phyloP scores from a whole-genome alignment of 2,113 vertebrate species.

The Archocentrus centrarchus region DNA sequence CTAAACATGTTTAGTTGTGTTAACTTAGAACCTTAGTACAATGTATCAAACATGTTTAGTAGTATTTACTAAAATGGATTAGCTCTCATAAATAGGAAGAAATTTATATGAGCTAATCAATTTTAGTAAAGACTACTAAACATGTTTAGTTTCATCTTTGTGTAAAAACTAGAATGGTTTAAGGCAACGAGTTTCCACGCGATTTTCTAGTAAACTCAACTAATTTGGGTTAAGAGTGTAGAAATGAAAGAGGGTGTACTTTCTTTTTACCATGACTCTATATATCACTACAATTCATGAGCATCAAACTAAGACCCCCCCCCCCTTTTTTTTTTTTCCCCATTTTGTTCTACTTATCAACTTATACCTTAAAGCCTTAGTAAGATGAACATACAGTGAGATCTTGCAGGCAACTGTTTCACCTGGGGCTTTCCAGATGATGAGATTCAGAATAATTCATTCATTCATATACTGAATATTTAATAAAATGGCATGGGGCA shows the following conservation, averaged over 20 bases:
- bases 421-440: constrained; percentile 30
- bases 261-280: not conserved
- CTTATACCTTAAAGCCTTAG: constrained; percentile 8
- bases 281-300: not conserved
- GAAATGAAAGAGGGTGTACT: not conserved
- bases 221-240: too few species aligned
- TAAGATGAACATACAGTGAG: not conserved
- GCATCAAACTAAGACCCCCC: not conserved
- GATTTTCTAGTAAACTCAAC: too few species aligned
- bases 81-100: too few species aligned
- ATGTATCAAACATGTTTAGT: too few species aligned
- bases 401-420: constrained; percentile 24
- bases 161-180: too few species aligned
- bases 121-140: too few species aligned
- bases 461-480: constrained; percentile 41
- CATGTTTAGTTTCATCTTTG: too few species aligned
- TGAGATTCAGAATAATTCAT: constrained; percentile 60
- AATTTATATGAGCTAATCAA: too few species aligned
- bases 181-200: too few species aligned
- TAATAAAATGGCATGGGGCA: constrained; percentile 31
- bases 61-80: too few species aligned
- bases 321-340: not conserved
- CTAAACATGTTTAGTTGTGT: too few species aligned
- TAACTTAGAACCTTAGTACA: too few species aligned
- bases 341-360: not conserved